Conservation (phyloP, 1,140 invertebrate species). For the Eufriesea mexicana region DNA sequence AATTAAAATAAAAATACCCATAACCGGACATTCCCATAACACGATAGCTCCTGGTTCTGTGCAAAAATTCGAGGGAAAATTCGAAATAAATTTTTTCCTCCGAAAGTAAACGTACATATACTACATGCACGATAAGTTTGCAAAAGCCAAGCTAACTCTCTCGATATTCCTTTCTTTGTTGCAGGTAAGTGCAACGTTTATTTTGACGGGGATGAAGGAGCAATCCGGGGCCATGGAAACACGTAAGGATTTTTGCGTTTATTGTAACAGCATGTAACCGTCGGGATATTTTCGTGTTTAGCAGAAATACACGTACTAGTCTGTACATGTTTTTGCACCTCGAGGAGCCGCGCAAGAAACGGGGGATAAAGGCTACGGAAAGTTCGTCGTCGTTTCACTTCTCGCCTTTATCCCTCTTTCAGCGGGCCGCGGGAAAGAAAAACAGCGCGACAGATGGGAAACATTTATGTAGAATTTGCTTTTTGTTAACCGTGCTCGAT, state of each 20-base stretch:
- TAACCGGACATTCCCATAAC: too few species aligned
- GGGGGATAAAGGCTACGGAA: background rate
- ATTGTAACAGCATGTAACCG: background rate
- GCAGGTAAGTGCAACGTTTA: slow-evolving; percentile 9
- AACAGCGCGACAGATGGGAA: slow-evolving; percentile 1
- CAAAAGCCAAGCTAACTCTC: background rate
- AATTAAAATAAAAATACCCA: too few species aligned
- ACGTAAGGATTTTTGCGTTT: slow-evolving; percentile 24
- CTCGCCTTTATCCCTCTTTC: slow-evolving; percentile 11
- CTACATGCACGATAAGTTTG: background rate
- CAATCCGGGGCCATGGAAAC: background rate
- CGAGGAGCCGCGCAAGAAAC: background rate
- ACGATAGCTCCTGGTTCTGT: too few species aligned
- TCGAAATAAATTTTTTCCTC: too few species aligned
- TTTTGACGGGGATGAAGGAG: background rate
- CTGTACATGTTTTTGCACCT: slow-evolving; percentile 4
- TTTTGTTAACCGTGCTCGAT: background rate
- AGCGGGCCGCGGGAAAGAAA: background rate
- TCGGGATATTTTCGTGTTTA: slow-evolving; percentile 1
- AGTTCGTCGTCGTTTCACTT: slow-evolving; percentile 20
- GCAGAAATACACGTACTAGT: background rate
- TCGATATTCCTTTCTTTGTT: slow-evolving; percentile 8
- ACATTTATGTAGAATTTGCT: slow-evolving; percentile 14
- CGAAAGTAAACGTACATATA: too few species aligned
- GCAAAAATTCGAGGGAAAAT: too few species aligned